Conservation (phyloP, 1,140 invertebrate genomes). For the Drosophila kepulauana region DNA sequence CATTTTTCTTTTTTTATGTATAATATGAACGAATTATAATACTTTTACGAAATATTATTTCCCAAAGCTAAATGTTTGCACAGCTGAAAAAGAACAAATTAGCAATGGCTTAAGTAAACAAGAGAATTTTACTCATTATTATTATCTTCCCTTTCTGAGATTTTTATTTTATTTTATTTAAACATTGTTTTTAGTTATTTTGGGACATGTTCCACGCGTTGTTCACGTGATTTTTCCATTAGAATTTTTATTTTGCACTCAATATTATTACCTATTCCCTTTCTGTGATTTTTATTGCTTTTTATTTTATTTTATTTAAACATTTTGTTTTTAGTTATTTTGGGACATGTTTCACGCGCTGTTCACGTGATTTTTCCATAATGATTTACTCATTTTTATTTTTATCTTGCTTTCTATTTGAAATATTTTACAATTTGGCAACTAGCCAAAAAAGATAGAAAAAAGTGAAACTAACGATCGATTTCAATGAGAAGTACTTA, state of each 20-base stretch:
- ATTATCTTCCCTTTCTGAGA: constrained; percentile 2
- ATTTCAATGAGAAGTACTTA: constrained; percentile 36
- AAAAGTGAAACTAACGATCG: constrained; percentile 26
- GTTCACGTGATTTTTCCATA: constrained; percentile 61
- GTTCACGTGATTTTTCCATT: constrained; percentile 61
- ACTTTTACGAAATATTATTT: too few relatives aligned
- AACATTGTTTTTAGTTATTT: constrained; percentile 15
- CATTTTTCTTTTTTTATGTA: neutral
- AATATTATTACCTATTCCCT: neutral
- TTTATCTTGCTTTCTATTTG: constrained; percentile 35
- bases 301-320: neutral
- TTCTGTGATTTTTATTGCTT: constrained; percentile 14
- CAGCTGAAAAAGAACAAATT: neutral
- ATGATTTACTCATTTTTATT: constrained; percentile 26
- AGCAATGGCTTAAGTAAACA: constrained; percentile 8
- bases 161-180: constrained; percentile 13
- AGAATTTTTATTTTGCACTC: constrained; percentile 15
- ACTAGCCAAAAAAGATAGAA: constrained; percentile 5
- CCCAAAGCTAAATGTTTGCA: too few relatives aligned
- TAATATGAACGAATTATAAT: neutral
- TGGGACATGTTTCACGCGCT: constrained; percentile 34
- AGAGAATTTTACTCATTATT: neutral
- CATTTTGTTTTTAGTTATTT: constrained; percentile 13
- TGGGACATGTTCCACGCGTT: constrained; percentile 32
- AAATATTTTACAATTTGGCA: constrained; percentile 14